These are phyloP conservation scores for Hyperoplus lanceolatus DNA, from an alignment of 2,797 vertebrate genomes.

Conservation along the genomic window DNA sequence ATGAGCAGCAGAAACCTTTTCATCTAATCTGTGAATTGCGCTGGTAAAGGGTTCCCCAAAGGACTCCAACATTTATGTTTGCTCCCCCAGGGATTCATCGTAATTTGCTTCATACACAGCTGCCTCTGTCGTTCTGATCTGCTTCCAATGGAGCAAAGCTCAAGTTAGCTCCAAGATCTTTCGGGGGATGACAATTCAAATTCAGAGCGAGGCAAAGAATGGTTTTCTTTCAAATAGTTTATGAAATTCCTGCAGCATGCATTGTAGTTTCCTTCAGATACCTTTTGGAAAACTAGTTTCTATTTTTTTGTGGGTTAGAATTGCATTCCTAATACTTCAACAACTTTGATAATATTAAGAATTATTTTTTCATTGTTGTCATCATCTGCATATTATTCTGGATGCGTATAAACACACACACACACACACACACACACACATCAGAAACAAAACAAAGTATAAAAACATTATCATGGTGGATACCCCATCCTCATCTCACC, in stretches of 20 bases:
- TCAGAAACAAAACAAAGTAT: neutral
- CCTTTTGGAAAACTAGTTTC: neutral
- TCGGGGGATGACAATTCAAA: conserved; percentile 2
- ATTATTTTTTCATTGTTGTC: neutral
- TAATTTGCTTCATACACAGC: conserved; percentile 1
- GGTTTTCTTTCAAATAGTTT: neutral
- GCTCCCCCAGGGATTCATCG: neutral
- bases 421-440: neutral
- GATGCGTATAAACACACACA: neutral
- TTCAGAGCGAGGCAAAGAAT: conserved; percentile 2
- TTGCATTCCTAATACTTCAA: neutral
- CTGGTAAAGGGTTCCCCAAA: neutral
- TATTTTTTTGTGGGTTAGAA: neutral
- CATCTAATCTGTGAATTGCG: neutral
- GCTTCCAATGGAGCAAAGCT: conserved; percentile 26
- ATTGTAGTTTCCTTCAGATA: neutral
- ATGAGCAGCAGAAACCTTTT: neutral
- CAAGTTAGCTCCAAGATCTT: neutral
- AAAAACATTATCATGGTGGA: conserved; percentile 1
- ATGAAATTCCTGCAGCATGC: neutral
- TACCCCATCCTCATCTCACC: conserved; percentile 19
- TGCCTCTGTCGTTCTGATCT: neutral
- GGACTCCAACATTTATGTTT: neutral
- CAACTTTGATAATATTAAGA: neutral
- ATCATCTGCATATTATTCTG: conserved; percentile 3